phyloP scores from a whole-genome alignment of 2,888 invertebrate species.

The Tryphoninae sp. region DNA sequence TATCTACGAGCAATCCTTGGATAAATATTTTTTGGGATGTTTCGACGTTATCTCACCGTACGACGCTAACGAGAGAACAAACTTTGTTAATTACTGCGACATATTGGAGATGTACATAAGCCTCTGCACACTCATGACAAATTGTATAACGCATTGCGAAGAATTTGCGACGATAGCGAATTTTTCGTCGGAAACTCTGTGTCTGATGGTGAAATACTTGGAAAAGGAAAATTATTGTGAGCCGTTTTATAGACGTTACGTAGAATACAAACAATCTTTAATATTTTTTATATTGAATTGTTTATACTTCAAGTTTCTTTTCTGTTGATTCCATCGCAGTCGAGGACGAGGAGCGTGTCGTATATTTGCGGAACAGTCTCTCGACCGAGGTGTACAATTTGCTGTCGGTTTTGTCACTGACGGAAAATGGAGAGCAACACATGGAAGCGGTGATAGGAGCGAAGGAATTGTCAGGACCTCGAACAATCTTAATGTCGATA shows the following conservation, averaged over 20 bases:
- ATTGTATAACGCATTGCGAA: constrained; percentile 78
- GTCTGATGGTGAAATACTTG: constrained; percentile 80
- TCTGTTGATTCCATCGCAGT: constrained; percentile 70
- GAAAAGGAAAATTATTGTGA: constrained; percentile 81
- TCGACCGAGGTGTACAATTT: constrained; percentile 82
- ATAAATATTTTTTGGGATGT: constrained; percentile 82
- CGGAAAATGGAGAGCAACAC: constrained; percentile 73
- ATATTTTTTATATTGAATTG: background rate
- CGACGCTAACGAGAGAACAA: constrained; percentile 76
- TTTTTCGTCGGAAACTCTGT: constrained; percentile 82
- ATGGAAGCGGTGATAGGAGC: constrained; percentile 74
- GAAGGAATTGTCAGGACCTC: constrained; percentile 70
- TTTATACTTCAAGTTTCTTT: background rate
- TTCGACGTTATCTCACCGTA: constrained; percentile 78
- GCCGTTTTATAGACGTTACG: constrained; percentile 67
- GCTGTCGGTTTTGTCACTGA: constrained; percentile 78
- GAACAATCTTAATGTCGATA: constrained; percentile 71
- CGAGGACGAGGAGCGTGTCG: constrained; percentile 77
- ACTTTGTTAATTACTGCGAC: constrained; percentile 81
- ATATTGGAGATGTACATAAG: constrained; percentile 82
- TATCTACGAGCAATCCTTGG: constrained; percentile 81
- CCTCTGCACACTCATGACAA: constrained; percentile 81
- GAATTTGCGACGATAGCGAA: constrained; percentile 80
- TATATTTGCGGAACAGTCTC: constrained; percentile 82
- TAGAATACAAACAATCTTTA: constrained; percentile 3